These are phyloP conservation scores for Numida meleagris DNA, from an alignment of 2,113 vertebrate genomes.

Conservation along the genomic window DNA sequence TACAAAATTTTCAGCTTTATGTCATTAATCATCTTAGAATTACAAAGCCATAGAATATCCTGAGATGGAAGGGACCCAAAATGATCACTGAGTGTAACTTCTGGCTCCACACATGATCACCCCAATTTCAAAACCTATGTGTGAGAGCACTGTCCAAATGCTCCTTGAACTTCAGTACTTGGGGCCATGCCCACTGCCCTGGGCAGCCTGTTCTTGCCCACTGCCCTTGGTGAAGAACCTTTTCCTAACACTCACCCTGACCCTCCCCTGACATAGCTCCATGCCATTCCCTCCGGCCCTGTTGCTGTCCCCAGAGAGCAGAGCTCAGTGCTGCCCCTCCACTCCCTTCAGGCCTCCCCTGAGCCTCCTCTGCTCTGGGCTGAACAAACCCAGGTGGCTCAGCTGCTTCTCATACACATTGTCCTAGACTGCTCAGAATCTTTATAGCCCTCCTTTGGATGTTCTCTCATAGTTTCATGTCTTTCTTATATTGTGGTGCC, in stretches of 20 bases:
- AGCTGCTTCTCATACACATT: not conserved
- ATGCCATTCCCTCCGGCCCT: not conserved
- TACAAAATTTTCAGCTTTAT: not conserved
- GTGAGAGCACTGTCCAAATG: not conserved
- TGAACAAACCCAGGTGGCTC: not conserved
- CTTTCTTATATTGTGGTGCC: not conserved
- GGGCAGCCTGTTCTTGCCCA: too few relatives aligned
- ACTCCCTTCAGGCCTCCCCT: not conserved
- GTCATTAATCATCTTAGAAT: not conserved
- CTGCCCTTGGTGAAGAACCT: not conserved
- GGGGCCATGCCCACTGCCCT: not conserved
- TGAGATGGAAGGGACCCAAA: not conserved
- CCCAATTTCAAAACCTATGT: not conserved
- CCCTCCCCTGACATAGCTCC: not conserved
- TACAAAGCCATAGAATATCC: not conserved
- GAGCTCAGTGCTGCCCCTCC: not conserved
- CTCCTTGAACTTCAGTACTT: not conserved
- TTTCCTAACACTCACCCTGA: not conserved
- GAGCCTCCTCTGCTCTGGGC: too few relatives aligned
- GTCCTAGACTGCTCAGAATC: not conserved
- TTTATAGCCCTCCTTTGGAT: not conserved
- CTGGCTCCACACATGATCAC: not conserved
- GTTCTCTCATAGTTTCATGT: not conserved
- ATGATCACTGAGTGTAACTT: not conserved
- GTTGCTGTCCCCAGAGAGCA: not conserved